Percentiles rank a stretch among this genome's conserved stretches.
phyloP scores from a whole-genome alignment of 2,888 invertebrate genomes.

The Drosophila austrosaltans region DNA sequence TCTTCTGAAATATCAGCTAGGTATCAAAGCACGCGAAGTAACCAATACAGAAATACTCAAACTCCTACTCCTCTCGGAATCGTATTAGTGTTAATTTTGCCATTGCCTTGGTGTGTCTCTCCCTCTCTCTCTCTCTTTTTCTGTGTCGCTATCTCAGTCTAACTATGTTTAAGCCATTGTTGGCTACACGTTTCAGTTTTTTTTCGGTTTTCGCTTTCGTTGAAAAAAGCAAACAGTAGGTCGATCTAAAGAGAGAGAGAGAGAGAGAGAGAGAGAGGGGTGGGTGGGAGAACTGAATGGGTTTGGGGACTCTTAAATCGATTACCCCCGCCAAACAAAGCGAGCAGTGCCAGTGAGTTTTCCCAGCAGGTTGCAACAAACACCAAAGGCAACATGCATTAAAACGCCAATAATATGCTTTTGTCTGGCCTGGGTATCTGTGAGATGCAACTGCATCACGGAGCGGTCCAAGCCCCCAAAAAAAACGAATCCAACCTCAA shows the following conservation, averaged over 20 bases:
- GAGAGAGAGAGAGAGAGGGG: not conserved
- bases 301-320: constrained; percentile 56
- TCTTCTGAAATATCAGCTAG: constrained; percentile 56
- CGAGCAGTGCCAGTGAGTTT: constrained; percentile 56
- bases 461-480: constrained; percentile 20
- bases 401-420: constrained; percentile 55
- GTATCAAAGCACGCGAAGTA: constrained; percentile 63
- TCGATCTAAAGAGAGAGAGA: constrained; percentile 11
- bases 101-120: constrained; percentile 36
- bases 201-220: constrained; percentile 62
- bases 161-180: constrained; percentile 34
- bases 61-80: constrained; percentile 29
- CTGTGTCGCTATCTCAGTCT: not conserved
- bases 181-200: constrained; percentile 63
- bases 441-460: constrained; percentile 50
- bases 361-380: constrained; percentile 75
- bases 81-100: constrained; percentile 71
- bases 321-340: constrained; percentile 67
- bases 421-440: constrained; percentile 60
- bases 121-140: not conserved
- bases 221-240: constrained; percentile 56
- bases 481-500: not conserved
- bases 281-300: not conserved
- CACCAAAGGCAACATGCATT: constrained; percentile 71
- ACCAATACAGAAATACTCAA: constrained; percentile 21